Evolutionary conservation across 1,140 invertebrate species (phyloP).

Genomic region (Meteorus sp.): DNA sequence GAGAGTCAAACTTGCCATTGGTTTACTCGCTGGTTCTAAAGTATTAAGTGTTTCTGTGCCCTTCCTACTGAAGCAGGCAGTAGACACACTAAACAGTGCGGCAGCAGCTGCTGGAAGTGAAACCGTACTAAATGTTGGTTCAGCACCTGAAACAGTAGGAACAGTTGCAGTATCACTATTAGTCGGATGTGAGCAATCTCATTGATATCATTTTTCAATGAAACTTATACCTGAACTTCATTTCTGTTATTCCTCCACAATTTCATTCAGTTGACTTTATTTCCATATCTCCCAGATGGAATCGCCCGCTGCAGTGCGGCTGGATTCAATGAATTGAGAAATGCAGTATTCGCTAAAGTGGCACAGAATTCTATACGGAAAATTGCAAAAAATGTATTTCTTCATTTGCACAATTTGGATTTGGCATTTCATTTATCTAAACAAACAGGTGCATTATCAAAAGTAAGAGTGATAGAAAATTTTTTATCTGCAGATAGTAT

Average conservation of each 20-base stretch:
- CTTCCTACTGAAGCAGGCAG: conserved; percentile 94
- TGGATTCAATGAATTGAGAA: conserved; percentile 94
- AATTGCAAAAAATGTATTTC: conserved; percentile 94
- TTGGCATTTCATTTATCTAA: conserved; percentile 90
- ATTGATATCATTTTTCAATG: background rate
- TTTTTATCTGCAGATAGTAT: background rate
- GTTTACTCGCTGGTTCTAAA: conserved; percentile 80
- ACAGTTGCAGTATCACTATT: conserved; percentile 79
- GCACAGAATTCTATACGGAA: conserved; percentile 94
- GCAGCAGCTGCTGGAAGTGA: conserved; percentile 53
- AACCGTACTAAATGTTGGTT: conserved; percentile 66
- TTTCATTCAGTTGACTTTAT: conserved; percentile 2
- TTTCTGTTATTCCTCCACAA: conserved; percentile 5
- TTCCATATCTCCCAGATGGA: conserved; percentile 74
- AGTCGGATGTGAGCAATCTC: conserved; percentile 74
- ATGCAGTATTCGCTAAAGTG: conserved; percentile 98
- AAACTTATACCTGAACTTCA: background rate
- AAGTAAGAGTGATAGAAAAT: conserved; percentile 57
- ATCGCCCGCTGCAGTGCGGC: conserved; percentile 85
- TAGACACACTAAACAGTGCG: conserved; percentile 85
- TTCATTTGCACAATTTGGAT: conserved; percentile 96
- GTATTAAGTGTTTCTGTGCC: conserved; percentile 91
- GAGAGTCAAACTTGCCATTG: conserved; percentile 83
- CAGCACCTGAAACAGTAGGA: conserved; percentile 72
- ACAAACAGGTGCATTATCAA: conserved; percentile 90